These are phyloP conservation scores for Artibeus jamaicensis DNA, from an alignment of 2,797 vertebrate genomes.

Conservation along the genomic window DNA sequence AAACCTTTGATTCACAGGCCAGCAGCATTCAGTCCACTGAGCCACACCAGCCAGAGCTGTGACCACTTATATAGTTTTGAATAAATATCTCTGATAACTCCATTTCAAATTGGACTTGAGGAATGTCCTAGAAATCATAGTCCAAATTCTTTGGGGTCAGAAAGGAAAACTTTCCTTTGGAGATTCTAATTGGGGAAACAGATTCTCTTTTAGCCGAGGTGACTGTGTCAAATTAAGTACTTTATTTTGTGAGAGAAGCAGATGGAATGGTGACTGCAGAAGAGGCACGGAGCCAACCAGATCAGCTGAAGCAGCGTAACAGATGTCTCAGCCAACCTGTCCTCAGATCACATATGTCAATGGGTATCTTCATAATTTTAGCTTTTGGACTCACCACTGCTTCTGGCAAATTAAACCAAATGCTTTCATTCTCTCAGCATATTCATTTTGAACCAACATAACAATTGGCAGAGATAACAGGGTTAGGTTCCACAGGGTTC, in stretches of 20 bases:
- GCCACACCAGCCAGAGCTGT: too few relatives aligned
- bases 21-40: too few relatives aligned
- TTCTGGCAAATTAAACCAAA: conserved; percentile 42
- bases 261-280: background rate
- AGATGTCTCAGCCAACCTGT: conserved; percentile 22
- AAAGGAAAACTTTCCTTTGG: background rate
- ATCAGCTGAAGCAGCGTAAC: background rate
- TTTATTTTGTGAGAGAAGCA: conserved; percentile 30
- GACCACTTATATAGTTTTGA: background rate
- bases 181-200: background rate
- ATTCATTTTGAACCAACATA: conserved; percentile 19
- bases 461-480: conserved; percentile 19
- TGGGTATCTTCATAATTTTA: background rate
- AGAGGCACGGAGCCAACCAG: conserved; percentile 4
- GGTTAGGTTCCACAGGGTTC: conserved; percentile 5
- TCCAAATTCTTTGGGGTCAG: background rate
- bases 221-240: conserved; percentile 30
- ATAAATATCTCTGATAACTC: background rate
- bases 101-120: background rate
- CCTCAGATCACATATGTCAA: conserved; percentile 35
- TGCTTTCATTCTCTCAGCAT: background rate
- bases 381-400: background rate
- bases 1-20: too few relatives aligned
- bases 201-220: background rate
- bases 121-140: background rate